These are phyloP conservation scores for Trichomycterus rosablanca DNA, from an alignment of 2,113 vertebrate species.

Conservation along the genomic window DNA sequence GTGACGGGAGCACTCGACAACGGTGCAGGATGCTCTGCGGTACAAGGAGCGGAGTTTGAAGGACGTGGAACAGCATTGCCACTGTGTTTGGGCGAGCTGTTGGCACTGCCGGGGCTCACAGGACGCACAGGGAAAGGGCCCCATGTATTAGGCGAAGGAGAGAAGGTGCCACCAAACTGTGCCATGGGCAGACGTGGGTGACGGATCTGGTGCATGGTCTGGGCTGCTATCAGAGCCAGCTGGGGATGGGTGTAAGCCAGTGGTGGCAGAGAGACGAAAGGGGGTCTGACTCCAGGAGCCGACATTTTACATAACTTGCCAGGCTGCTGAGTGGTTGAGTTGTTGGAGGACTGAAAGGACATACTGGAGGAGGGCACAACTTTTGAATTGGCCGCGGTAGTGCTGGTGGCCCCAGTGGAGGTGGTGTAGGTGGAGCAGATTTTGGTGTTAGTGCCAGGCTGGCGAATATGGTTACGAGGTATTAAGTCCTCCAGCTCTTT, in stretches of 20 bases:
- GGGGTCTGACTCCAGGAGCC: conserved; percentile 84
- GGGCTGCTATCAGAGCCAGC: conserved; percentile 91
- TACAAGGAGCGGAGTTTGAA: conserved; percentile 52
- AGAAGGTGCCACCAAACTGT: conserved; percentile 94
- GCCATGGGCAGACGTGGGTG: conserved; percentile 97
- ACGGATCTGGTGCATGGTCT: conserved; percentile 98
- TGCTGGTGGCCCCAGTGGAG: conserved; percentile 77
- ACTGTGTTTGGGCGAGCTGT: conserved; percentile 93
- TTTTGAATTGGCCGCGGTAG: conserved; percentile 79
- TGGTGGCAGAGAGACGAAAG: conserved; percentile 92
- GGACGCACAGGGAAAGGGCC: conserved; percentile 96
- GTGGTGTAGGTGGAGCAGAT: conserved; percentile 77
- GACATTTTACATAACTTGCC: conserved; percentile 88
- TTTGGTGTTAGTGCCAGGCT: conserved; percentile 79
- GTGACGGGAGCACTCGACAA: conserved; percentile 41
- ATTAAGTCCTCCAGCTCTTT: conserved; percentile 98
- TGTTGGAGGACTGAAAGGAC: conserved; percentile 81
- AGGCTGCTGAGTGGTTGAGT: conserved; percentile 79
- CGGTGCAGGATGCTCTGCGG: conserved; percentile 24
- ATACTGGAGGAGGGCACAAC: conserved; percentile 80
- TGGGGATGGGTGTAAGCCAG: conserved; percentile 94
- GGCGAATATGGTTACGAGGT: conserved; percentile 94
- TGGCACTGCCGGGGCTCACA: conserved; percentile 90
- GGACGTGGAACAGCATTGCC: conserved; percentile 60
- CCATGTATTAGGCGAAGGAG: conserved; percentile 91